phyloP scores from a whole-genome alignment of 2,888 invertebrate genomes.

The Polylopha cassiicola region DNA sequence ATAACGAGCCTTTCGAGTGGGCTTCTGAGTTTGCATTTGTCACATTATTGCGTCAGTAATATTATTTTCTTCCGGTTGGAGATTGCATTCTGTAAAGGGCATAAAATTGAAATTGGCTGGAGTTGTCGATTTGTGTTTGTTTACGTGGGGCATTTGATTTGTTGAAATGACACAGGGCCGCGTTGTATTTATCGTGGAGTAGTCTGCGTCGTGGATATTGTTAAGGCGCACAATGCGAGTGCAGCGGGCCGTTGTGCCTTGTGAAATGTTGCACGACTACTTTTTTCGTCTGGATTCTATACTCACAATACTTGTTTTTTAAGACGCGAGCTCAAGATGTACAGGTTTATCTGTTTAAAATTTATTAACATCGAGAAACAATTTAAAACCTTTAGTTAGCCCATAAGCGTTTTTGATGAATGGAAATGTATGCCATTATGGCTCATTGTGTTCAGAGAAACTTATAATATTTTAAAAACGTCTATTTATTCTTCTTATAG shows the following conservation, averaged over 20 bases:
- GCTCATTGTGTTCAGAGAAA: constrained; percentile 38
- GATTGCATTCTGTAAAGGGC: constrained; percentile 39
- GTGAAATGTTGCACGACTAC: constrained; percentile 77
- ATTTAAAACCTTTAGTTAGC: constrained; percentile 71
- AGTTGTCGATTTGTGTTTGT: constrained; percentile 62
- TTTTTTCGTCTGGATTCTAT: constrained; percentile 77
- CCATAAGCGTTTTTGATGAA: constrained; percentile 67
- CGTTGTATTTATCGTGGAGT: constrained; percentile 65
- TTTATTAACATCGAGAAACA: constrained; percentile 77
- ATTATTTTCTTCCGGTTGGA: constrained; percentile 34
- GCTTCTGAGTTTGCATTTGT: background rate
- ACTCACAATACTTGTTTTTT: constrained; percentile 75
- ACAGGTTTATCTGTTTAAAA: constrained; percentile 77
- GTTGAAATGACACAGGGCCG: constrained; percentile 63
- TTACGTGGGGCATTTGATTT: constrained; percentile 65
- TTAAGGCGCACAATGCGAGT: constrained; percentile 72
- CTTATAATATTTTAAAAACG: constrained; percentile 17
- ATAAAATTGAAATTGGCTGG: constrained; percentile 62
- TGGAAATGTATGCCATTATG: constrained; percentile 59
- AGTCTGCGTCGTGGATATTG: constrained; percentile 65
- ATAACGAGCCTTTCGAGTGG: too few relatives aligned
- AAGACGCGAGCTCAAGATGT: constrained; percentile 73
- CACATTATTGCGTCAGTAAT: constrained; percentile 24
- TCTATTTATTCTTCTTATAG: background rate
- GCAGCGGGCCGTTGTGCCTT: constrained; percentile 75